Evolutionary conservation across 2,888 invertebrate species (phyloP).

Genomic region (Andrena fulva): DNA sequence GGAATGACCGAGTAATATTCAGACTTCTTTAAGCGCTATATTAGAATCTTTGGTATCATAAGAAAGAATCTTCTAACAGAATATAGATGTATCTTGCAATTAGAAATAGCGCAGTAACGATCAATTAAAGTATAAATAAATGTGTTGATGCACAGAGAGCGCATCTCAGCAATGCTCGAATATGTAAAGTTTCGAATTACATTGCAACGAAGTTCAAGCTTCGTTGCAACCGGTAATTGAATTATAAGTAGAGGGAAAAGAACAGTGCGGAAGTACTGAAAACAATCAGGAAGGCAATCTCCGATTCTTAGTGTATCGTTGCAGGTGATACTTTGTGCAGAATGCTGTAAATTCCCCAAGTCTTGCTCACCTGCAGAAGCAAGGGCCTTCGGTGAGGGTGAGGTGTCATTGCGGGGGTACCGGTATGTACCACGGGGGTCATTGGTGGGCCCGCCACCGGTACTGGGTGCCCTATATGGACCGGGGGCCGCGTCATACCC

Average conservation of each 20-base stretch:
- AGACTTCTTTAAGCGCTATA: neutral
- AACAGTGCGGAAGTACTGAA: constrained; percentile 42
- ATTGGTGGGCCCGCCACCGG: constrained; percentile 82
- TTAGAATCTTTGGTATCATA: neutral
- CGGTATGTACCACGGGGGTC: constrained; percentile 83
- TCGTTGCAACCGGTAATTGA: neutral
- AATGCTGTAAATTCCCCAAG: constrained; percentile 80
- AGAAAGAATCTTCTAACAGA: neutral
- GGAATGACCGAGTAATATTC: neutral
- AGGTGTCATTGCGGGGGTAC: constrained; percentile 84
- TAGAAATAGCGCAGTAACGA: neutral
- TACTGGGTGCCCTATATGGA: constrained; percentile 83
- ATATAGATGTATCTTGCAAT: neutral
- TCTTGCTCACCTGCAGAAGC: constrained; percentile 93
- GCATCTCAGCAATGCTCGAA: neutral
- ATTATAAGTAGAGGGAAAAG: constrained; percentile 12
- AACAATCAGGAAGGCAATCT: constrained; percentile 9
- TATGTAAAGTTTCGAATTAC: neutral
- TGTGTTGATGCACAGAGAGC: too few species aligned
- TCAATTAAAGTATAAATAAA: constrained; percentile 8
- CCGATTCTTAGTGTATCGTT: constrained; percentile 35
- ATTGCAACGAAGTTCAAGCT: neutral
- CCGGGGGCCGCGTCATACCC: constrained; percentile 83
- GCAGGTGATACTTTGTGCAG: constrained; percentile 60
- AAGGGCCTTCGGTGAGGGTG: constrained; percentile 91